Percentiles rank a stretch among this genome's conserved stretches.
These are phyloP conservation scores for Corbicula japonica DNA, from an alignment of 2,888 invertebrate genomes.

Conservation along the genomic window DNA sequence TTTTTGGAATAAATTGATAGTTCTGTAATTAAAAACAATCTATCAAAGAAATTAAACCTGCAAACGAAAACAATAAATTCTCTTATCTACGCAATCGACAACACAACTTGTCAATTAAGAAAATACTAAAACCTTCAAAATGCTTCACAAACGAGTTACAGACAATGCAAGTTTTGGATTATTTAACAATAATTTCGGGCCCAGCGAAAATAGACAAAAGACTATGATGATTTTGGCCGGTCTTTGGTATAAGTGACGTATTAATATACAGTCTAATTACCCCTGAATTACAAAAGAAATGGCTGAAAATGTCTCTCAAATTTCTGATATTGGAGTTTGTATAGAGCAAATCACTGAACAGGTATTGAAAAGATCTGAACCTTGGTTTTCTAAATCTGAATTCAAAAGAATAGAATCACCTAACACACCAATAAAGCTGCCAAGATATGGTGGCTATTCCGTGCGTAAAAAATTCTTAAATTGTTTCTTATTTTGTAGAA, in stretches of 20 bases:
- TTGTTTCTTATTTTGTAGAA: constrained; percentile 28
- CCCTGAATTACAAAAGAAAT: constrained; percentile 12
- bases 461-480: constrained; percentile 16
- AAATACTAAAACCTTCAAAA: constrained; percentile 8
- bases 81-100: constrained; percentile 29
- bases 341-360: constrained; percentile 9
- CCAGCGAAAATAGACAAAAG: constrained; percentile 33
- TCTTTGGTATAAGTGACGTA: constrained; percentile 27
- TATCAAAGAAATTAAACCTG: constrained; percentile 24
- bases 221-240: constrained; percentile 40
- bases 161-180: constrained; percentile 24
- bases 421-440: constrained; percentile 16
- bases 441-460: constrained; percentile 10
- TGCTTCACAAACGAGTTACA: constrained; percentile 17
- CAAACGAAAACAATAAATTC: constrained; percentile 22
- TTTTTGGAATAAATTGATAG: constrained; percentile 32
- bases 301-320: constrained; percentile 33
- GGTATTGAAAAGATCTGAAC: constrained; percentile 36
- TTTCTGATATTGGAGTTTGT: constrained; percentile 21
- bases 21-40: constrained; percentile 40
- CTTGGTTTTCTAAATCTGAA: constrained; percentile 6
- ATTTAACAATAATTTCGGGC: constrained; percentile 38
- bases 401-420: constrained; percentile 13
- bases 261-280: constrained; percentile 54
- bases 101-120: constrained; percentile 26